These are phyloP conservation scores for Steinernema hermaphroditum DNA, from an alignment of 2,888 invertebrate genomes.

Conservation along the genomic window DNA sequence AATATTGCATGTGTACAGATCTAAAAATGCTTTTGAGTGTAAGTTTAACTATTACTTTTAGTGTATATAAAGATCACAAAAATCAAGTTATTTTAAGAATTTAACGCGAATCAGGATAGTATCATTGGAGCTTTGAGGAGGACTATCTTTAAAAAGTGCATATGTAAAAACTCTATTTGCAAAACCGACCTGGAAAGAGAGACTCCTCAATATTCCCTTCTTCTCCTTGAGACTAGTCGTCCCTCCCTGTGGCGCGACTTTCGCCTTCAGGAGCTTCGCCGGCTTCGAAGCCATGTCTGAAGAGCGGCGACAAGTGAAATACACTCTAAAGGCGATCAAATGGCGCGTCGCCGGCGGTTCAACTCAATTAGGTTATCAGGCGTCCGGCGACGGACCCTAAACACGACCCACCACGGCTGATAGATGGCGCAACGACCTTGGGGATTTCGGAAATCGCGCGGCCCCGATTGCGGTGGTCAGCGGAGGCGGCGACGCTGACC, in stretches of 20 bases:
- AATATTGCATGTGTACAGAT: too few relatives aligned
- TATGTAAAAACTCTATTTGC: too few relatives aligned
- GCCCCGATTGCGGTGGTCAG: constrained; percentile 6
- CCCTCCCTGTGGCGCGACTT: neutral
- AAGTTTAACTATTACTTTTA: too few relatives aligned
- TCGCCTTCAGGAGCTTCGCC: constrained; percentile 2
- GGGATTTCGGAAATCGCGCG: constrained; percentile 13
- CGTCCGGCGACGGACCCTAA: neutral
- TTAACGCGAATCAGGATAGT: too few relatives aligned
- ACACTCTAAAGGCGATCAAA: neutral
- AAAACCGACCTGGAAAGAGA: constrained; percentile 51
- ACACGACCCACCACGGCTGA: constrained; percentile 8
- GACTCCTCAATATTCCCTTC: constrained; percentile 56
- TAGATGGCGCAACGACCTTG: constrained; percentile 4
- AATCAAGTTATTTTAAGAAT: too few relatives aligned
- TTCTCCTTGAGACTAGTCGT: constrained; percentile 24
- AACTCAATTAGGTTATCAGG: constrained; percentile 16
- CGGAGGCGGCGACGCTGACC: neutral
- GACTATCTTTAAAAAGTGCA: too few relatives aligned
- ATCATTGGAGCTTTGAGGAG: too few relatives aligned
- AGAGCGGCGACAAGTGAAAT: neutral
- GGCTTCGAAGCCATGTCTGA: constrained; percentile 8
- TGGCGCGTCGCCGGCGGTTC: neutral
- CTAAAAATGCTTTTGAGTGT: too few relatives aligned
- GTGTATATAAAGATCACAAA: too few relatives aligned